Base-by-base conservation (phyloP, 2,888 invertebrate genomes). In the Mimumesa dahlbomi region DNA sequence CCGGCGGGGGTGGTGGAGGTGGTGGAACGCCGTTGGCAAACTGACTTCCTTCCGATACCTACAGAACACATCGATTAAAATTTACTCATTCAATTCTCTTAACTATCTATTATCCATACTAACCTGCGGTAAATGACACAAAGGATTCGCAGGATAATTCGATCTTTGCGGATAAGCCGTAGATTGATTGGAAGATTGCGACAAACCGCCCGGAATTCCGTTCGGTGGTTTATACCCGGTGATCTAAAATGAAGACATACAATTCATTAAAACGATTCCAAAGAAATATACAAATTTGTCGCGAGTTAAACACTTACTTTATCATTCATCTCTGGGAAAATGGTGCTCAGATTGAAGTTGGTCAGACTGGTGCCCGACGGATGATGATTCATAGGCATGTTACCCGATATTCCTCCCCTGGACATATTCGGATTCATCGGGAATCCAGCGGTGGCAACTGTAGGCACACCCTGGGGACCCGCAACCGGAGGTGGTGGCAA, bases 301-400 rank as follows among this genome's bases (percentile, higher is more conserved):
- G 48, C 71, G 38, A n/a, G n/a, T n/a, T n/a, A n/a, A n/a, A n/a
- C n/a, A n/a, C n/a, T n/a, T 64, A 72, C 72, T 59, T 91, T 92
- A 62, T 91, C 91, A 86, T 95, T 95, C 79, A 96, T 95, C 91
- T 96, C 96, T 1, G 96, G 96, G 88, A 95, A 95, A 82, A 96
- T 95, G 0, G 95, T 94, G 83, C 95, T 95, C 40, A 96, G 90
- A 89, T 95, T 95, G 85, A 96, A 96, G 87, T 95, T 96, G 0
- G 95, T 94, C 31, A 94, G 88, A 57, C 92, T 91, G 3, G 91
- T 92, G 34, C 92, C 91, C 2, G 89, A 89, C 0, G 89, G 88
- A 83, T 89, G 89, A 80, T 88, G 87, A 1, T 78, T 79, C 83
- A 88, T 87, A 2, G 83, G 77, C 78, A 85, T 85, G 59, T 87